phyloP scores from a whole-genome alignment of 2,797 vertebrate species.

The Spinus pinus region DNA sequence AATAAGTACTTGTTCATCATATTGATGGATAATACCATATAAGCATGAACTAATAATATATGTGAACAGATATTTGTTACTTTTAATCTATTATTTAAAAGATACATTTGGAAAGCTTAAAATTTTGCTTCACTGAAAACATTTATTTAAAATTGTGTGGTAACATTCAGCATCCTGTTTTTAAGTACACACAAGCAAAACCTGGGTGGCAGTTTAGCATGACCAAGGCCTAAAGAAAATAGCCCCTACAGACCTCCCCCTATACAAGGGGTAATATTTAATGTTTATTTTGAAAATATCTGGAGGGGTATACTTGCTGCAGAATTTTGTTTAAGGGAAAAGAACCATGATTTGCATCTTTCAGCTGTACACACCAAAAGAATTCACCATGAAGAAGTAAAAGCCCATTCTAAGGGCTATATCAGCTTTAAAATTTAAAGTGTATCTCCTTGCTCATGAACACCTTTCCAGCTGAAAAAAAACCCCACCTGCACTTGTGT shows the following conservation, averaged over 20 bases:
- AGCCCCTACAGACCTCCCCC: not conserved
- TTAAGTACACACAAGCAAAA: not conserved
- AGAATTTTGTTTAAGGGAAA: not conserved
- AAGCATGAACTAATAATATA: conserved; percentile 36
- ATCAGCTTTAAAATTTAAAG: not conserved
- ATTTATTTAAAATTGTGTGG: not conserved
- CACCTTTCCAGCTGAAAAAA: not conserved
- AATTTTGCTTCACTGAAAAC: conserved; percentile 15
- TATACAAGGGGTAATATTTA: not conserved
- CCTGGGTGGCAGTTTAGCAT: not conserved
- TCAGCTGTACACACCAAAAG: not conserved
- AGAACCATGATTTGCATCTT: not conserved
- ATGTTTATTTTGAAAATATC: not conserved
- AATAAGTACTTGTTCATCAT: conserved; percentile 61
- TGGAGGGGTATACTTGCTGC: not conserved
- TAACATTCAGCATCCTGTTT: not conserved
- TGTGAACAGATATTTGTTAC: conserved; percentile 30
- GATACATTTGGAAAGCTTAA: conserved; percentile 28
- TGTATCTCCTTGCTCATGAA: not conserved
- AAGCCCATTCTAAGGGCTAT: not conserved
- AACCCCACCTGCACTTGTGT: not conserved
- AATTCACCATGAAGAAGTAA: not conserved
- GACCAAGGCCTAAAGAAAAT: not conserved
- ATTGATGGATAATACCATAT: conserved; percentile 64
- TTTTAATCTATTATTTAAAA: conserved; percentile 38